Conservation (phyloP, 2,113 vertebrate genomes). For the Motacilla alba region DNA sequence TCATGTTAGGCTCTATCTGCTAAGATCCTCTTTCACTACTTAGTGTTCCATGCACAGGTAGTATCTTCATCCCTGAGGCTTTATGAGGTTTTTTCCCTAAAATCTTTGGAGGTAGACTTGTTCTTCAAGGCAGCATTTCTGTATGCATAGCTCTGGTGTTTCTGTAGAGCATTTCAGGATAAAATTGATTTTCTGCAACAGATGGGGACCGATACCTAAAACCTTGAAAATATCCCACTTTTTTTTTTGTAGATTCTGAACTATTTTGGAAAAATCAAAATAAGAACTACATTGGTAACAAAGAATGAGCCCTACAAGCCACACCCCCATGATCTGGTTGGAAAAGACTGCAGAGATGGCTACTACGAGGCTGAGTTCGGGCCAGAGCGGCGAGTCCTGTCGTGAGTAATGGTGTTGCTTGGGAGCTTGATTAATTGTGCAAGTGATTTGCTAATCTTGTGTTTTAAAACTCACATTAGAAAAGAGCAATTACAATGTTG, state of each 20-base stretch:
- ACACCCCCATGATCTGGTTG: conserved; percentile 95
- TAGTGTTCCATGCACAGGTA: not conserved
- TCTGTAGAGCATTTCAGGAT: not conserved
- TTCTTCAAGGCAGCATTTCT: not conserved
- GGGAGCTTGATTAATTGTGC: not conserved
- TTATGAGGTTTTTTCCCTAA: not conserved
- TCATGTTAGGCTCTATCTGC: not conserved
- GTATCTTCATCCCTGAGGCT: not conserved
- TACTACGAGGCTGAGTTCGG: conserved; percentile 96
- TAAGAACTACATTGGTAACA: conserved; percentile 90
- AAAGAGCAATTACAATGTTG: not conserved
- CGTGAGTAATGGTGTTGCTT: conserved; percentile 79
- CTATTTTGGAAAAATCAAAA: conserved; percentile 87
- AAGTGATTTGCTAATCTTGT: not conserved
- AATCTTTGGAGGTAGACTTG: not conserved
- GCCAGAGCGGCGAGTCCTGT: conserved; percentile 89
- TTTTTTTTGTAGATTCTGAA: conserved; percentile 81
- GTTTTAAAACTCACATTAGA: not conserved
- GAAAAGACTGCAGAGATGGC: conserved; percentile 95
- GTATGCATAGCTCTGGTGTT: fast-evolving
- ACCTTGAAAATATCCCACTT: not conserved
- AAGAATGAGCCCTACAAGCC: conserved; percentile 94
- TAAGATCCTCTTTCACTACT: not conserved
- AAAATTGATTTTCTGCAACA: not conserved
- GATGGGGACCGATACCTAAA: not conserved